Conservation (phyloP, 2,888 invertebrate species). For the Epinotia ramella region DNA sequence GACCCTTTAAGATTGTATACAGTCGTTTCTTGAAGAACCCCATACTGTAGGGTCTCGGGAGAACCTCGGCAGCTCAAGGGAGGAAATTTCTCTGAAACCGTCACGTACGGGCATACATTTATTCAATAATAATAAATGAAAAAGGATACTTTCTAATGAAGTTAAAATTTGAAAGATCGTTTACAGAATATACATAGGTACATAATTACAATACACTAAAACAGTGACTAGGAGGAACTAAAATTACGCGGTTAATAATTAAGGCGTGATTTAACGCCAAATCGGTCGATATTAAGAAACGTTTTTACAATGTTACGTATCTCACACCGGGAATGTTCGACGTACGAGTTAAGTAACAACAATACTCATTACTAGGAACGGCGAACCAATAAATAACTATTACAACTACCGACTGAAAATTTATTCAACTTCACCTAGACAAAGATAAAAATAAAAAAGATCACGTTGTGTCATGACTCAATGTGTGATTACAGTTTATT, state of each 20-base stretch:
- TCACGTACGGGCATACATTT: too few species aligned
- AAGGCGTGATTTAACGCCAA: slow-evolving; percentile 4
- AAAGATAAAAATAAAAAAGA: neutral
- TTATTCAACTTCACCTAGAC: neutral
- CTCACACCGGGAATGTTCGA: slow-evolving; percentile 28
- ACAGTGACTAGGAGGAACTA: neutral
- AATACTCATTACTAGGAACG: slow-evolving; percentile 23
- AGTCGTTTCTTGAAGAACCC: too few species aligned
- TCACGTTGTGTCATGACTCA: neutral
- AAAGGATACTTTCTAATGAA: too few species aligned
- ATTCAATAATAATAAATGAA: too few species aligned
- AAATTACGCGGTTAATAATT: neutral
- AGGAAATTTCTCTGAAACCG: too few species aligned
- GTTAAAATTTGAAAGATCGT: too few species aligned
- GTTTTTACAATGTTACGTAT: slow-evolving; percentile 33
- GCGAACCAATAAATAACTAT: slow-evolving; percentile 25
- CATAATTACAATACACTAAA: neutral
- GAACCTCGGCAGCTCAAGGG: too few species aligned
- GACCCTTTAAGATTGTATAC: too few species aligned
- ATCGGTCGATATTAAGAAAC: slow-evolving; percentile 6
- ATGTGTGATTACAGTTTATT: too few species aligned
- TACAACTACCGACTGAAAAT: slow-evolving; percentile 14
- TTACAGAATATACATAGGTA: neutral
- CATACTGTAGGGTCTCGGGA: too few species aligned
- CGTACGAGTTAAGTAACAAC: slow-evolving; percentile 31